These are phyloP conservation scores for Hydropotes inermis DNA, from an alignment of 2,113 vertebrate genomes.

Conservation along the genomic window DNA sequence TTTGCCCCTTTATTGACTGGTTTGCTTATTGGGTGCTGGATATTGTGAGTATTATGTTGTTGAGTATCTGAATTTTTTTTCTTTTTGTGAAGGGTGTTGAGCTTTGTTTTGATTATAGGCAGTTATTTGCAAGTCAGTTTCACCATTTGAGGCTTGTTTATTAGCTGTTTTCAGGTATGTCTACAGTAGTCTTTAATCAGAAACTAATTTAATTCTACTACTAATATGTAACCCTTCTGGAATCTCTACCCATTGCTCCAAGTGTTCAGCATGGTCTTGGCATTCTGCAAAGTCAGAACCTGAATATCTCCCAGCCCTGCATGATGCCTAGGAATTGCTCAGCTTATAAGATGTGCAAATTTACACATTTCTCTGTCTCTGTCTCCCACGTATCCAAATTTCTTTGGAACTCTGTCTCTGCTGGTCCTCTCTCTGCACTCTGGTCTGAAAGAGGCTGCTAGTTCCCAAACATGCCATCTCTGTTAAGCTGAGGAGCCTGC, in stretches of 20 bases:
- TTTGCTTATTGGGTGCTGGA: neutral
- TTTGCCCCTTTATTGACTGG: neutral
- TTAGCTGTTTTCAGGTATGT: neutral
- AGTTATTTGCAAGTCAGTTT: neutral
- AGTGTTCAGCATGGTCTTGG: neutral
- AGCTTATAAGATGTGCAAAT: neutral
- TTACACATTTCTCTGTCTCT: neutral
- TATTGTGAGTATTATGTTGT: neutral
- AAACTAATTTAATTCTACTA: neutral
- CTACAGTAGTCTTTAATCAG: neutral
- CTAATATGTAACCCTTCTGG: neutral
- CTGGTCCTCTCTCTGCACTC: neutral
- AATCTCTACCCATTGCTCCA: neutral
- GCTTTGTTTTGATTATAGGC: neutral
- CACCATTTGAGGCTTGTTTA: neutral
- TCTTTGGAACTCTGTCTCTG: neutral
- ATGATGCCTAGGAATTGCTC: neutral
- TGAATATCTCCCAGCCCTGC: neutral
- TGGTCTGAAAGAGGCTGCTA: neutral
- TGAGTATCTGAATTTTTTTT: neutral
- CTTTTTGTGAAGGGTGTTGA: neutral
- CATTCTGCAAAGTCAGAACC: neutral
- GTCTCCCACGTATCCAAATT: neutral
- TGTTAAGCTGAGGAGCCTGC: neutral
- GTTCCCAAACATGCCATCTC: neutral